A percentile compares a stretch with the other conserved stretches of the same genome.
These are phyloP conservation scores for Trisateles emortualis DNA, from an alignment of 2,888 invertebrate genomes.

Conservation along the genomic window DNA sequence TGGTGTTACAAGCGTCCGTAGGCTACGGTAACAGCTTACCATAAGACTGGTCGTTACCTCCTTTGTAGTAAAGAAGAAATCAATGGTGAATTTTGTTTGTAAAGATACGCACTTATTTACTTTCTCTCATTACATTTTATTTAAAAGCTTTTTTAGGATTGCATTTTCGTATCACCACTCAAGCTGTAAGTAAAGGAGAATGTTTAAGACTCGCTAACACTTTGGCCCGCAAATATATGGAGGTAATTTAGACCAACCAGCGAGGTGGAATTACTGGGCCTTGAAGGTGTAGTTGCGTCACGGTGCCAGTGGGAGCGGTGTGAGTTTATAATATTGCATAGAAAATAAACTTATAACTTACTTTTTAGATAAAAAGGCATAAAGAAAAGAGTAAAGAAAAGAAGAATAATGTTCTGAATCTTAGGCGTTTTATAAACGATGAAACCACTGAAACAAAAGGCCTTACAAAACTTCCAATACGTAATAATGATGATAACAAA, in stretches of 20 bases:
- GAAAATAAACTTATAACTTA: not conserved
- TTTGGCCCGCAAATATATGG: constrained; percentile 72
- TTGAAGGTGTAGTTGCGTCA: constrained; percentile 42
- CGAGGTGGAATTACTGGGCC: constrained; percentile 55
- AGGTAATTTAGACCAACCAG: constrained; percentile 64
- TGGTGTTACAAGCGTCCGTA: too few species aligned
- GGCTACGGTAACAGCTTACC: too few species aligned
- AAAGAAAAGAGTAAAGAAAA: too few species aligned
- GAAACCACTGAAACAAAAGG: too few species aligned
- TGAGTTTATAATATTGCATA: not conserved
- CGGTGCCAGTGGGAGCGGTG: constrained; percentile 33
- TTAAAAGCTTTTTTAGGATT: constrained; percentile 36
- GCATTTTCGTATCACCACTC: constrained; percentile 53
- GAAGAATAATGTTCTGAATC: too few species aligned
- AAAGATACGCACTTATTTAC: not conserved
- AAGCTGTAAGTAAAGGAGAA: constrained; percentile 51
- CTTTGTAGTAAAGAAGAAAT: too few species aligned
- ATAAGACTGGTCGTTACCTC: too few species aligned
- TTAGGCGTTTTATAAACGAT: too few species aligned
- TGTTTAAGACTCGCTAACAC: constrained; percentile 75
- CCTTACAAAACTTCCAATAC: too few species aligned
- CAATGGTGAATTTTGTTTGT: too few species aligned
- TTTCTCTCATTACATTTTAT: constrained; percentile 13
- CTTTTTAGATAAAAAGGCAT: too few species aligned
- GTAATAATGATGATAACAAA: too few species aligned